Evolutionary conservation across 2,113 vertebrate genomes (phyloP), one percentile per base, ranked within the genome.

Genomic region (Alligator sinensis): DNA sequence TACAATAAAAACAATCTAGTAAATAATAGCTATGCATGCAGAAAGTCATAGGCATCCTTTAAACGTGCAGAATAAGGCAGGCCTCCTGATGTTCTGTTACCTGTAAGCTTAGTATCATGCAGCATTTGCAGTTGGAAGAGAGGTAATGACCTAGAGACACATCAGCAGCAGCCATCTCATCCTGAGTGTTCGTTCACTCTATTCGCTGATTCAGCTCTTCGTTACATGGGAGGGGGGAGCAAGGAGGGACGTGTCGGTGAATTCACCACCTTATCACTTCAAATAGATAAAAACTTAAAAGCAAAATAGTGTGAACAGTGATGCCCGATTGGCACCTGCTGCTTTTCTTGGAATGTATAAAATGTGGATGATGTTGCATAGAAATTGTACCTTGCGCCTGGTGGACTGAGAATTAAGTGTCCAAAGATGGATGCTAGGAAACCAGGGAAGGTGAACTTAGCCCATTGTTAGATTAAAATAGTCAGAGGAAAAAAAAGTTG

Each of bases 171-270:
- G 99, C 99, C 99, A 98, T 98, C 98, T 98, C 98, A 92, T 98
- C 97, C 95, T 97, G 98, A 97, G 98, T 97, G 98, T 97, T 98
- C 93, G 96, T 97, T 98, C 97, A 98, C 97, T 97, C 97, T 98
- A 97, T 98, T 98, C 97, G 98, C 99, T 99, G 99, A 99, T 98
- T 99, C 98, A 99, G 98, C 98, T 98, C 98, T 98, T 98, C 98
- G 96, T 97, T 97, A 98, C 97, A 96, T 95, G 97, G 98, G 97
- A 97, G 93, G 87, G 94, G 95, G 95, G 95, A 86, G 92, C 90
- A 90, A 91, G 95, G 95, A 95, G 84, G 95, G 34, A 94, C 96
- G 96, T 96, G 86, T 96, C 88, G 81, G 94, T 96, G 93, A 97
- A 60, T 97, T 97, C 96, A 97, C 97, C 98, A 97, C 98, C 97